Evolutionary conservation across 2,797 vertebrate species (phyloP).

Genomic region (Platyrinchus mystaceus): DNA sequence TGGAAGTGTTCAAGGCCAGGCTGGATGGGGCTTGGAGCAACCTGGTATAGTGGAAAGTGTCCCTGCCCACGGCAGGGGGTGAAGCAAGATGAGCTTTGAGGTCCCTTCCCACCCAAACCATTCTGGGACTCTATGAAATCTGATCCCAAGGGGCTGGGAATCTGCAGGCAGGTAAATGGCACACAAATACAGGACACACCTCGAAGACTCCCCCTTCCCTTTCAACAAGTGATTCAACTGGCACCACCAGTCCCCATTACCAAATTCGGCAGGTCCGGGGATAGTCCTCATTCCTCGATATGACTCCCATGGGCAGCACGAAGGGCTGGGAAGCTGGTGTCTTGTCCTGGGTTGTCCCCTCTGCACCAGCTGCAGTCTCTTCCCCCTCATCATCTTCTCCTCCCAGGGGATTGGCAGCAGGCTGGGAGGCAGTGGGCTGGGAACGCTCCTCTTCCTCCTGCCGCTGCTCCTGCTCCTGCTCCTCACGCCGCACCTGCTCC

Average conservation of each 20-base stretch:
- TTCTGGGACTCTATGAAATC: background rate
- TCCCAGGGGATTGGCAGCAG: background rate
- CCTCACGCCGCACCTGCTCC: conserved; percentile 82
- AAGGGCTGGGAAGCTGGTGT: conserved; percentile 79
- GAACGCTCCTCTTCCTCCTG: background rate
- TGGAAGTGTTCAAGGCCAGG: background rate
- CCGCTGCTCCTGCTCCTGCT: conserved; percentile 46
- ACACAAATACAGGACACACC: background rate
- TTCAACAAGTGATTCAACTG: fast-evolving
- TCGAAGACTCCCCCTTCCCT: background rate
- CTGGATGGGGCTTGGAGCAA: fast-evolving
- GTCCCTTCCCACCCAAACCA: background rate
- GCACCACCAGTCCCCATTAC: conserved; percentile 67
- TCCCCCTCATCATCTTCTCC: background rate
- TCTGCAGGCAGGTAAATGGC: background rate
- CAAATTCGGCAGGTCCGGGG: conserved; percentile 91
- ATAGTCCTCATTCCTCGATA: conserved; percentile 93
- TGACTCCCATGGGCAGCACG: conserved; percentile 89
- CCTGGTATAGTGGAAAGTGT: background rate
- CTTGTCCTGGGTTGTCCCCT: conserved; percentile 30
- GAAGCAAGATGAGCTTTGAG: background rate
- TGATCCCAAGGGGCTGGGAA: background rate
- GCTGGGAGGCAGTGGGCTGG: background rate
- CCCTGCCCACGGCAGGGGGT: background rate
- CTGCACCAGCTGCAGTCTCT: background rate